Conservation (phyloP, 2,797 vertebrate genomes). For the Leuciscus waleckii region DNA sequence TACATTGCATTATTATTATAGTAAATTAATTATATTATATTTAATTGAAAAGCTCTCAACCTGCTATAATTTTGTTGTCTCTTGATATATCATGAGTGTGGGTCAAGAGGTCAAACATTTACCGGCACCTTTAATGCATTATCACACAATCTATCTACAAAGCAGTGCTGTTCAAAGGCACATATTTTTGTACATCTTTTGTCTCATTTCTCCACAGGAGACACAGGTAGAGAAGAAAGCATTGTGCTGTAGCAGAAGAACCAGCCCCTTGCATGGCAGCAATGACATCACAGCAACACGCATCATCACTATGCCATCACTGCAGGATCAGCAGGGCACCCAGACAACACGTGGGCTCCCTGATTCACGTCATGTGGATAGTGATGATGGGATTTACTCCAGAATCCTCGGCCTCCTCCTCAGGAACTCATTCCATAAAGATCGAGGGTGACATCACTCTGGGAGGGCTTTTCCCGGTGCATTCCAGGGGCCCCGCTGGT, state of each 20-base stretch:
- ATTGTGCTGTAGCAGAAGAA: conserved; percentile 62
- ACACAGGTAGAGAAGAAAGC: conserved; percentile 71
- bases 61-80: neutral
- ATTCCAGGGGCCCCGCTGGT: conserved; percentile 85
- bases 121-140: neutral
- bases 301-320: conserved; percentile 60
- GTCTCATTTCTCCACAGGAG: conserved; percentile 60
- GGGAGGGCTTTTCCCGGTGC: conserved; percentile 90
- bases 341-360: conserved; percentile 50
- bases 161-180: neutral
- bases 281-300: conserved; percentile 69
- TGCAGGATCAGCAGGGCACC: conserved; percentile 3
- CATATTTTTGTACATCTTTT: neutral
- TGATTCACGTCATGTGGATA: conserved; percentile 67
- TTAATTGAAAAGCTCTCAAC: neutral
- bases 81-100: neutral
- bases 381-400: conserved; percentile 64
- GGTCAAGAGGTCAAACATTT: conserved; percentile 1
- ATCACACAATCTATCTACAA: neutral
- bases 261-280: conserved; percentile 65
- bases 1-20: neutral
- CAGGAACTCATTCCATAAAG: conserved; percentile 85
- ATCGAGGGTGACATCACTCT: conserved; percentile 89
- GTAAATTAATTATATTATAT: neutral
- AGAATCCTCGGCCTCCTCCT: conserved; percentile 43